Base-by-base conservation (phyloP, 2,888 invertebrate genomes). In the Leptinotarsa haldemani region DNA sequence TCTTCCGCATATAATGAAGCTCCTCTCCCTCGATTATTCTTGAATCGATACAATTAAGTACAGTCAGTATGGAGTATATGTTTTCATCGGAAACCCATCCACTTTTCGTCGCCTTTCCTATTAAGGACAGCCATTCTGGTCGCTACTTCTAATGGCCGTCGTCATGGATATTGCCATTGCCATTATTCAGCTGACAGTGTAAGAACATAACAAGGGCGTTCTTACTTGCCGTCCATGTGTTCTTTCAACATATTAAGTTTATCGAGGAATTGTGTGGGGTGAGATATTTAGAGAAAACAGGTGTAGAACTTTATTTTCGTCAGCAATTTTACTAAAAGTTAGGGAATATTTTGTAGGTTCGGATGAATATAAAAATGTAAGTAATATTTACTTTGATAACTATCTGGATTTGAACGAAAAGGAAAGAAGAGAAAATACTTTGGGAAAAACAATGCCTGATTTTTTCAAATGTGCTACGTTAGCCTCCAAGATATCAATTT, bases 91-190 rank as follows among this genome's bases (percentile, higher is more conserved):
- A 74, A 74, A 74, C 52, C 73, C 61, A 70, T 67, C 73, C 67
- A 74, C 74, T 70, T 64, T 22, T 67, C 63, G 64, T 64, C 70
- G 74, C 67, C 74, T 70, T 74, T 70, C 70, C 64, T 70, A 74
- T 74, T 74, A 74, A 67, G 50, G 61, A 71, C 71, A 63, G 65
- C 69, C 69, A 68, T 71, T 71, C 71, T 69, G 70, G 71, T 25
- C 71, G 69, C 71, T 74, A 52, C 71, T 71, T 70, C 50, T 76
- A 76, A 74, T 71, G 69, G 71, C 69, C 67, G 69, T 72, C 74
- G 70, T 74, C 73, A 67, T 71, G 68, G 71, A 76, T 74, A 76
- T 76, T 74, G 74, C 76, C 64, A 67, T 76, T 74, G 13, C 15
- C 58, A 25, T 58, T 25, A 15, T 58, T 58, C 5, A 25, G 4